These are phyloP conservation scores for Euproctis similis DNA, from an alignment of 2,888 invertebrate species.

Conservation along the genomic window DNA sequence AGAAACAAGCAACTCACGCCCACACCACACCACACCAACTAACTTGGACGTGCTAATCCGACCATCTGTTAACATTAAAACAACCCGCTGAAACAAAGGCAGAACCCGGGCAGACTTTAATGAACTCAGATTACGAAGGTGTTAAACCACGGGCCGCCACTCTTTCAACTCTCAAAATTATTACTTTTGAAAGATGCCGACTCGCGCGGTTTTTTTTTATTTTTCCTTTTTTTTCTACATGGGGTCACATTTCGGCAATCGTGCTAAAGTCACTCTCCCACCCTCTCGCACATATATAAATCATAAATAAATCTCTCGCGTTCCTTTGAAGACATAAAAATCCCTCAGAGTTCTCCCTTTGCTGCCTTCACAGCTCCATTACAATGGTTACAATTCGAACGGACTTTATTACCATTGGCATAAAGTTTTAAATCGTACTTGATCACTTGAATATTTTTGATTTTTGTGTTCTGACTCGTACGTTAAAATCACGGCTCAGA, in stretches of 20 bases:
- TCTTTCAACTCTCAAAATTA: constrained; percentile 74
- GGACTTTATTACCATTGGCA: constrained; percentile 44
- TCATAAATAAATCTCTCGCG: constrained; percentile 49
- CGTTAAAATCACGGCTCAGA: constrained; percentile 61
- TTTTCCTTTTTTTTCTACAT: too few relatives aligned
- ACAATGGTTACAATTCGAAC: constrained; percentile 31
- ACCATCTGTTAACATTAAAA: constrained; percentile 68
- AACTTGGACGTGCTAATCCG: constrained; percentile 61
- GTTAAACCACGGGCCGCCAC: constrained; percentile 66
- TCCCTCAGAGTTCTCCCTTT: constrained; percentile 43
- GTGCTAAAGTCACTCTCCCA: constrained; percentile 39
- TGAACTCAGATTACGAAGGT: constrained; percentile 74
- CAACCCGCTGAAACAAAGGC: constrained; percentile 73
- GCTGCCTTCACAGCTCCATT: constrained; percentile 34
- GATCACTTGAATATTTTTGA: constrained; percentile 37
- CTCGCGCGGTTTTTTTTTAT: constrained; percentile 40
- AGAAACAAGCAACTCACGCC: constrained; percentile 35
- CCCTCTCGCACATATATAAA: constrained; percentile 42
- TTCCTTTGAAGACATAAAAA: constrained; percentile 54
- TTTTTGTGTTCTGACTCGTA: constrained; percentile 63
- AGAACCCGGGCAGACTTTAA: constrained; percentile 62
- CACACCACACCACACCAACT: constrained; percentile 22
- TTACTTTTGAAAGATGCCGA: constrained; percentile 57
- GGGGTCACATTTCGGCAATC: constrained; percentile 68
- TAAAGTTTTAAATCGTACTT: constrained; percentile 37